Conservation (phyloP, 2,888 invertebrate genomes). For the Macrophya annulata region DNA sequence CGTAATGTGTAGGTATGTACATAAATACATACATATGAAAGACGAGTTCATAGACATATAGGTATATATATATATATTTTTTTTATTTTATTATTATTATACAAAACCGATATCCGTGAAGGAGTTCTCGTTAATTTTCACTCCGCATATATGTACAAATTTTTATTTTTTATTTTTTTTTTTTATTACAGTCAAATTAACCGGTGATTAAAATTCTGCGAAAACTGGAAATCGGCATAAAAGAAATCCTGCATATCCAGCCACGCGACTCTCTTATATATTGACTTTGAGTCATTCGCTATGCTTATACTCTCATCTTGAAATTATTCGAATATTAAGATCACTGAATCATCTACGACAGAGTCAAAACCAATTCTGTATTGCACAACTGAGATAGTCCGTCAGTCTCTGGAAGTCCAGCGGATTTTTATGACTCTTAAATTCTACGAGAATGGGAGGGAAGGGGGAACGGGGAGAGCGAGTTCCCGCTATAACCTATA, state of each 20-base stretch:
- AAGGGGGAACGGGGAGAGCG: not conserved
- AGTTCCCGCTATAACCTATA: not conserved
- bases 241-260: not conserved
- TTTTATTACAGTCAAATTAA: not conserved
- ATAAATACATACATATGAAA: not conserved
- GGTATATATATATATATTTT: too few species aligned
- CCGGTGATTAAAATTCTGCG: slow-evolving; percentile 1
- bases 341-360: not conserved
- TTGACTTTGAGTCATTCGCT: not conserved
- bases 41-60: not conserved
- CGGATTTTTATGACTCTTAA: slow-evolving; percentile 37
- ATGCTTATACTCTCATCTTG: too few species aligned
- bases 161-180: not conserved
- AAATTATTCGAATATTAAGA: slow-evolving; percentile 1
- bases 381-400: slow-evolving; percentile 15
- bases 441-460: not conserved
- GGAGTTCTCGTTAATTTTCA: not conserved
- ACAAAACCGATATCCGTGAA: not conserved
- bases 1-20: not conserved
- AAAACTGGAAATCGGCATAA: slow-evolving; percentile 5
- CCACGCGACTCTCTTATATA: not conserved
- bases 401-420: not conserved
- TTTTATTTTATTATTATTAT: not conserved
- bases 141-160: too few species aligned
- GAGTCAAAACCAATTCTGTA: not conserved